phyloP scores from a whole-genome alignment of 2,797 vertebrate species.

The Cygnus olor region DNA sequence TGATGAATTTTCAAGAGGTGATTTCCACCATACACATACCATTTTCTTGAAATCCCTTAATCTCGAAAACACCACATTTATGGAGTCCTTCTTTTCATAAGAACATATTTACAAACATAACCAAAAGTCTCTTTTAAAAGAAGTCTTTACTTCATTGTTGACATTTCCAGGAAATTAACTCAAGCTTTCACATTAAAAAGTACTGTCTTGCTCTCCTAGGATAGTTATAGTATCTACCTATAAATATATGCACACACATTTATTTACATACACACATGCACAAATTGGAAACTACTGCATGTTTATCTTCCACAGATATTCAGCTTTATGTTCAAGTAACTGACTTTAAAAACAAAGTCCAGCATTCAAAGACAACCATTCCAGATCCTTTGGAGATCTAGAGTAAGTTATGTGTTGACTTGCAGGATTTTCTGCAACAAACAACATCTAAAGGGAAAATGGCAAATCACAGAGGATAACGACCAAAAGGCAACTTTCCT shows the following conservation, averaged over 20 bases:
- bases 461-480: neutral
- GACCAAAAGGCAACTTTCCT: neutral
- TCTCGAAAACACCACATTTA: neutral
- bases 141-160: neutral
- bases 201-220: neutral
- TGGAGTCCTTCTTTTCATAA: neutral
- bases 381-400: neutral
- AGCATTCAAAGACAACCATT: neutral
- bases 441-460: neutral
- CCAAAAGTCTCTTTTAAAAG: neutral
- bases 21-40: neutral
- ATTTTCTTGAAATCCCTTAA: neutral
- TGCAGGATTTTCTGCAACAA: neutral
- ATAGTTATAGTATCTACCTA: neutral
- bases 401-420: neutral
- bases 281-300: neutral
- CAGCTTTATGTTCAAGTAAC: neutral
- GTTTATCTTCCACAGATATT: neutral
- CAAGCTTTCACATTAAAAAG: neutral
- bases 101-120: neutral
- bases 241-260: rapidly evolving
- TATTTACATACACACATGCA: rapidly evolving
- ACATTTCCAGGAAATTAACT: neutral
- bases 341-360: neutral
- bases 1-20: neutral